A percentile compares a stretch with the other conserved stretches of the same genome.
Evolutionary conservation across 2,888 invertebrate species (phyloP).

Genomic region (Euclidia mi): DNA sequence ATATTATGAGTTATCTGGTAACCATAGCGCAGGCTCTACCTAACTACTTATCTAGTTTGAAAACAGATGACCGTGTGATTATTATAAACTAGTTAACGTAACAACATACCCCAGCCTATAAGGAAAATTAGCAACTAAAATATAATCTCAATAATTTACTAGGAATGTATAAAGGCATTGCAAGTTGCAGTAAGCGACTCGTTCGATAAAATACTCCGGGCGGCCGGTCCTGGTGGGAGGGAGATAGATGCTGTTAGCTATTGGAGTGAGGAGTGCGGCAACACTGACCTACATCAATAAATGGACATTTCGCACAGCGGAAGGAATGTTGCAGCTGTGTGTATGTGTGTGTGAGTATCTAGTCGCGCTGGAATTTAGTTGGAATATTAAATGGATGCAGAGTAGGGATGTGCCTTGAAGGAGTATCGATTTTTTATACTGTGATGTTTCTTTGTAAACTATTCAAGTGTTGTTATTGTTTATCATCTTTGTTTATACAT

Average conservation of each 20-base stretch:
- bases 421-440: too few relatives aligned
- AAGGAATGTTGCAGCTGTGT: constrained; percentile 68
- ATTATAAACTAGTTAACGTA: too few relatives aligned
- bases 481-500: too few relatives aligned
- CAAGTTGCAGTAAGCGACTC: constrained; percentile 54
- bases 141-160: constrained; percentile 18
- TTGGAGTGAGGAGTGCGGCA: constrained; percentile 59
- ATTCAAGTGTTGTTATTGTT: too few relatives aligned
- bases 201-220: constrained; percentile 73
- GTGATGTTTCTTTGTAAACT: too few relatives aligned
- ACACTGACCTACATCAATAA: constrained; percentile 86
- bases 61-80: too few relatives aligned
- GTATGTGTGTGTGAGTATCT: constrained; percentile 26
- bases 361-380: constrained; percentile 12
- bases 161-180: constrained; percentile 36
- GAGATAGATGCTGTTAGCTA: constrained; percentile 42
- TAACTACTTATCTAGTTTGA: too few relatives aligned
- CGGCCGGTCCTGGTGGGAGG: constrained; percentile 55
- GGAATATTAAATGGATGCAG: constrained; percentile 12
- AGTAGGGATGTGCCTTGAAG: too few relatives aligned
- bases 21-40: too few relatives aligned
- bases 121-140: too few relatives aligned
- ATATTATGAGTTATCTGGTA: too few relatives aligned
- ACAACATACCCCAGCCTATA: too few relatives aligned
- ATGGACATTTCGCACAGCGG: constrained; percentile 75